These are phyloP conservation scores for Pelusios castaneus DNA, from an alignment of 2,113 vertebrate species.

Conservation along the genomic window DNA sequence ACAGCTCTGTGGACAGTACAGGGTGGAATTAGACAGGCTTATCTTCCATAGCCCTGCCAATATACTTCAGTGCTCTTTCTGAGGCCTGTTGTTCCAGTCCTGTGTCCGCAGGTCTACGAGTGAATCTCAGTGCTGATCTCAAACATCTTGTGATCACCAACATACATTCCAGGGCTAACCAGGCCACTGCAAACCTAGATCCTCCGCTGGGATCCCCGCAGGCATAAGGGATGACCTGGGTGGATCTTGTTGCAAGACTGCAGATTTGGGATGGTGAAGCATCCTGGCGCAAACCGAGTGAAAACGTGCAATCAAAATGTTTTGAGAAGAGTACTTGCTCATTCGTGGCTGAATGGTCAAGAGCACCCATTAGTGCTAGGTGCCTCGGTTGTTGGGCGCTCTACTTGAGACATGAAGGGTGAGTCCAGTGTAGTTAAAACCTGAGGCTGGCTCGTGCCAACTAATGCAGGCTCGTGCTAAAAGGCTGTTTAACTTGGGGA, in stretches of 20 bases:
- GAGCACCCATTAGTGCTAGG: background rate
- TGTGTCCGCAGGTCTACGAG: background rate
- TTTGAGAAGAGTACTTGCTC: accelerated
- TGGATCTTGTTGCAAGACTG: background rate
- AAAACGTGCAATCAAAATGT: background rate
- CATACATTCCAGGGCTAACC: accelerated
- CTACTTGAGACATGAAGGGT: background rate
- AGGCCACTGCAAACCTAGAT: background rate
- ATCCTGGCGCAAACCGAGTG: background rate
- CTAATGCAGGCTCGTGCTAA: background rate
- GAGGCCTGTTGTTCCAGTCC: background rate
- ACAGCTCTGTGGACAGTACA: background rate
- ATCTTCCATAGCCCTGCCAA: background rate
- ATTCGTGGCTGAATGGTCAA: background rate
- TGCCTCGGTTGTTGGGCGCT: background rate
- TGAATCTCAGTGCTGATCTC: background rate
- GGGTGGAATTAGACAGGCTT: background rate
- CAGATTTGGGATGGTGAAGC: background rate
- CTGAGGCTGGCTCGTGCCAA: background rate
- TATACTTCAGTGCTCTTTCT: background rate
- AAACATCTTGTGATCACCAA: background rate
- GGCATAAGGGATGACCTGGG: background rate
- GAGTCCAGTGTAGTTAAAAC: background rate
- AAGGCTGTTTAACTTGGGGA: background rate
- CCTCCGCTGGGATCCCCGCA: accelerated